Evolutionary conservation across 2,888 invertebrate genomes (phyloP), one percentile per base, ranked within the genome.

Genomic region (Ophion obscuratus): DNA sequence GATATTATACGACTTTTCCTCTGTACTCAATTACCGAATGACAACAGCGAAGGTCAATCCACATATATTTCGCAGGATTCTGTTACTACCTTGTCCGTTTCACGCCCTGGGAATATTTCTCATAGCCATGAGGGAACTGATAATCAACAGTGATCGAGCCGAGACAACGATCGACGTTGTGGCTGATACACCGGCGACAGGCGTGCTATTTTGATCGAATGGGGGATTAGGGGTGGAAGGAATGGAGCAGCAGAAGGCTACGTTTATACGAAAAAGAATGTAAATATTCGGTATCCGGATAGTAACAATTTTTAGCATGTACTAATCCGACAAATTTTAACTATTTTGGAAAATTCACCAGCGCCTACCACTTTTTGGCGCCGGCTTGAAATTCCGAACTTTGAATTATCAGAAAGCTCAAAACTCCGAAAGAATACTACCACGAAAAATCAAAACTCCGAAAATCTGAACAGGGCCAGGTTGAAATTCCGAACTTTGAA

Each of bases 161-260:
- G 85, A 83, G 62, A 86, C 76, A 7, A 77, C 31, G 36, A 83
- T 86, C 68, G 85, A 83, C 20, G 47, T 86, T 36, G 59, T 67
- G 14, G 80, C 17, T 44, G 83, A 80, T 24, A 27, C 57, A 59
- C 85, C 85, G n/a, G 83, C 36, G 17, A 76, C 80, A 5, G 83
- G 85, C 47, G 83, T 83, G 3, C n/a, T 86, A 2, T 86, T 75
- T 67, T 86, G 57, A 85, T 61, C 11, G 2, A 9, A 74, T 10
- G 9, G 6, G 62, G 0, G 14, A 71, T 10, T 20, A 57, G 57
- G 53, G 24, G 3, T 5, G 47, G 10, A 44, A 70, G 17, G 20
- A 70, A 11, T 11, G 7, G n/a, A 70, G 62, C 6, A 20, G 3
- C 6, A 20, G 3, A 61, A 20, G n/a, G 44, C 14, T 6, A 61